Evolutionary conservation across 2,113 vertebrate species (phyloP).

Genomic region (Nothoprocta perdicaria): DNA sequence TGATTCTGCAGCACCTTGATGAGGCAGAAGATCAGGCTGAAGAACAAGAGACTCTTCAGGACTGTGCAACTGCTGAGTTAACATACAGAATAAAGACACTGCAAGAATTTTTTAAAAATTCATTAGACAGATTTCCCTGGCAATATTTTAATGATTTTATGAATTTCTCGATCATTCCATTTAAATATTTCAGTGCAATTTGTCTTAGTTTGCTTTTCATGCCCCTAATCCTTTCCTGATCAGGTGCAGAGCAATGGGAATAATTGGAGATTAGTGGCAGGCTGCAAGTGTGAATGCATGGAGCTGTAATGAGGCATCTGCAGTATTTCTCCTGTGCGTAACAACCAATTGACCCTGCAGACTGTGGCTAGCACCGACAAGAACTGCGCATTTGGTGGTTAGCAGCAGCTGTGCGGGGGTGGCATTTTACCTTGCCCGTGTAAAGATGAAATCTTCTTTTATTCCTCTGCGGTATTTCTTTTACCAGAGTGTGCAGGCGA

Average conservation of each 20-base stretch:
- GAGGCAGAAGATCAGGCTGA: not conserved
- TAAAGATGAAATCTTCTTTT: not conserved
- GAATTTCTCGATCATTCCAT: not conserved
- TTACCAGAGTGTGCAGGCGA: not conserved
- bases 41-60: not conserved
- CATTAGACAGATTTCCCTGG: not conserved
- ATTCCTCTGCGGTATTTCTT: not conserved
- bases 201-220: not conserved
- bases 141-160: not conserved
- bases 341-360: not conserved
- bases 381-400: not conserved
- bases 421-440: not conserved
- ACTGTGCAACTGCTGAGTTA: not conserved
- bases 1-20: not conserved
- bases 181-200: not conserved
- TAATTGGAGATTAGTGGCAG: not conserved
- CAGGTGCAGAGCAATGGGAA: not conserved
- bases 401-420: not conserved
- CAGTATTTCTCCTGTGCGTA: not conserved
- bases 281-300: not conserved
- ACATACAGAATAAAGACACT: not conserved
- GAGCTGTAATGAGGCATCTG: not conserved
- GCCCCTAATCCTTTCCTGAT: not conserved
- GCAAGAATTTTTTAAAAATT: not conserved
- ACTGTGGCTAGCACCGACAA: not conserved